phyloP scores from a whole-genome alignment of 2,888 invertebrate genomes.

The Phyllotreta striolata region DNA sequence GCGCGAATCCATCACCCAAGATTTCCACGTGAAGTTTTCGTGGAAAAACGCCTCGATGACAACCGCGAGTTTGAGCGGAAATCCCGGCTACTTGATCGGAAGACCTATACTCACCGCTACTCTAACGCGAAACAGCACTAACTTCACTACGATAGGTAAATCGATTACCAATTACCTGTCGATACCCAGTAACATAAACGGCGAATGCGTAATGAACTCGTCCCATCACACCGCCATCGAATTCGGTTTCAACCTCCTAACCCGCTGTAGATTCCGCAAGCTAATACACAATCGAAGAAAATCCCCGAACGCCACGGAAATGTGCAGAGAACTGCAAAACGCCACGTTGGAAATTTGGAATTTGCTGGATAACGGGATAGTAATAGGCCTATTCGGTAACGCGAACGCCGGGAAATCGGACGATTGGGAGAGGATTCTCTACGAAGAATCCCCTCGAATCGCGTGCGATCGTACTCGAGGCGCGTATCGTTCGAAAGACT shows the following conservation, averaged over 20 bases:
- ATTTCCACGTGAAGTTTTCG: conserved; percentile 53
- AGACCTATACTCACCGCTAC: conserved; percentile 68
- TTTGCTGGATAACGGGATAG: conserved; percentile 51
- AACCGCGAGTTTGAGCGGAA: conserved; percentile 68
- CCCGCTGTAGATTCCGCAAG: conserved; percentile 59
- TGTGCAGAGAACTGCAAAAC: conserved; percentile 55
- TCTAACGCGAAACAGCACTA: conserved; percentile 55
- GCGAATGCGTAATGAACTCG: conserved; percentile 60
- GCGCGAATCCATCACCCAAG: conserved; percentile 49
- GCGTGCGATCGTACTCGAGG: conserved; percentile 50
- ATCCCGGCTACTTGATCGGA: conserved; percentile 76
- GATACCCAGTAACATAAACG: conserved; percentile 60
- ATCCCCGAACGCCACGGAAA: conserved; percentile 45
- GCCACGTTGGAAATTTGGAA: conserved; percentile 50
- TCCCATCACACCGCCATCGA: conserved; percentile 57
- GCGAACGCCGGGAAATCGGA: conserved; percentile 57
- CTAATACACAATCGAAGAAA: conserved; percentile 35
- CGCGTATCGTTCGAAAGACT: conserved; percentile 53
- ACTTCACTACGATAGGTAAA: conserved; percentile 45
- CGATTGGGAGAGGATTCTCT: conserved; percentile 65
- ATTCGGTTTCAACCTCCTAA: conserved; percentile 64
- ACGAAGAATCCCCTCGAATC: conserved; percentile 52
- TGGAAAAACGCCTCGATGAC: conserved; percentile 54
- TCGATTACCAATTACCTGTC: conserved; percentile 53
- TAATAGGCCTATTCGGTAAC: conserved; percentile 63